Evolutionary conservation across 2,797 vertebrate species (phyloP), one percentile per base, ranked within the genome.

Genomic region (Gadopsis marmoratus): DNA sequence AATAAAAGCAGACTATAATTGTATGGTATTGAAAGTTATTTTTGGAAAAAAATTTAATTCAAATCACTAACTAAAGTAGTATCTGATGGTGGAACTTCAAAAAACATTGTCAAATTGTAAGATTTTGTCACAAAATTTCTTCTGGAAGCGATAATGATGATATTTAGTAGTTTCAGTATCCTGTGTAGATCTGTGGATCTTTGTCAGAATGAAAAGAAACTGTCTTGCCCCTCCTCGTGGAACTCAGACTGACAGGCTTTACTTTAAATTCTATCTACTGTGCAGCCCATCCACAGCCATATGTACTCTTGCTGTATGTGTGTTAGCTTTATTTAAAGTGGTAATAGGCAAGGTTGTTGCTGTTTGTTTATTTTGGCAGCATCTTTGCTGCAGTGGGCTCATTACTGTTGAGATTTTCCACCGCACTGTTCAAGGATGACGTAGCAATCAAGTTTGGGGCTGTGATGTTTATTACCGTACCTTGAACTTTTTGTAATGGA

Each of bases 231-330:
- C 47, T 71, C 65, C 54, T 23, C 2, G 2, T 23, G 26, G 72
- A 65, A 3, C 29, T 81, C 71, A 54, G 48, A 63, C 62, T 66
- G 58, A 37, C 35, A 56, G 72, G 78, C 14, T 82, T 74, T 39
- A 33, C 23, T n/a, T 64, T 64, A 33, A 11, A 10, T 6, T 45
- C 4, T 19, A 33, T 72, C 45, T 45, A 13, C 59, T 35, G 21
- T 39, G 31, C 43, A 56, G 35, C 16, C 26, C 26, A 26, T 61
- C 33, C 60, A 58, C 45, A 53, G 41, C 19, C 16, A 69, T 29
- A 47, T 29, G 7, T 29, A n/a, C 45, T 23, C 35, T 21, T 4
- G 23, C 37, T 64, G 14, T 59, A 11, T 59, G 26, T 59, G 19
- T 37, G 16, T 65, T 60, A 11, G n/a, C 23, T 17, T 41, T 41